Conservation (phyloP, 2,797 vertebrate genomes). For the Cheirogaleus major region DNA sequence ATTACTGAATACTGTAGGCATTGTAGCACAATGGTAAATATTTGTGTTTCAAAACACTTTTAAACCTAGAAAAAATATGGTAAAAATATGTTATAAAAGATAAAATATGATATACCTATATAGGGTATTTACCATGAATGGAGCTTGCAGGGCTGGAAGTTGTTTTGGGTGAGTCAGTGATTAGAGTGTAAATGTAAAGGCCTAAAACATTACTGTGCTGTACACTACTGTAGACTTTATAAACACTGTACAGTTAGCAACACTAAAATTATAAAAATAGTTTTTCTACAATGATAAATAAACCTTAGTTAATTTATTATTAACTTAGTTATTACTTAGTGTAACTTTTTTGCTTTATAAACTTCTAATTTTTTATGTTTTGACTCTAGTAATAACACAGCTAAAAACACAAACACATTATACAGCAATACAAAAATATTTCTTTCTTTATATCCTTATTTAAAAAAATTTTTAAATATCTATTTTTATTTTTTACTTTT, state of each 20-base stretch:
- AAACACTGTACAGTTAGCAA: not conserved
- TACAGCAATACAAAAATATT: not conserved
- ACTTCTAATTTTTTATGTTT: not conserved
- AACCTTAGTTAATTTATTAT: not conserved
- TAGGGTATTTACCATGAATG: not conserved
- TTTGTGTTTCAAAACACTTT: not conserved
- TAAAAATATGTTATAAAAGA: not conserved
- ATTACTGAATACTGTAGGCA: no score
- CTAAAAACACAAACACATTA: not conserved
- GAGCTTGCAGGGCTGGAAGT: not conserved
- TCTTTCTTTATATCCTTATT: not conserved
- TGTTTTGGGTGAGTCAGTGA: not conserved
- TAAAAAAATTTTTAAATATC: not conserved
- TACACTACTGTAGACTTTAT: not conserved
- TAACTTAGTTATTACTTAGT: not conserved
- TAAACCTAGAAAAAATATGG: not conserved
- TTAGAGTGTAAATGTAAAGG: not conserved
- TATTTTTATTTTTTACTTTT: not conserved
- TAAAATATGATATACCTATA: not conserved
- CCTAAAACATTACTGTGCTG: not conserved
- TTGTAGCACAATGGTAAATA: not conserved
- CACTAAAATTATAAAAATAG: not conserved
- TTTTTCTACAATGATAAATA: not conserved
- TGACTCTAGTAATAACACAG: not conserved
- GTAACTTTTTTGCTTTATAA: not conserved